Base-by-base conservation (phyloP, 2,888 invertebrate genomes). In the Icerya purchasi region DNA sequence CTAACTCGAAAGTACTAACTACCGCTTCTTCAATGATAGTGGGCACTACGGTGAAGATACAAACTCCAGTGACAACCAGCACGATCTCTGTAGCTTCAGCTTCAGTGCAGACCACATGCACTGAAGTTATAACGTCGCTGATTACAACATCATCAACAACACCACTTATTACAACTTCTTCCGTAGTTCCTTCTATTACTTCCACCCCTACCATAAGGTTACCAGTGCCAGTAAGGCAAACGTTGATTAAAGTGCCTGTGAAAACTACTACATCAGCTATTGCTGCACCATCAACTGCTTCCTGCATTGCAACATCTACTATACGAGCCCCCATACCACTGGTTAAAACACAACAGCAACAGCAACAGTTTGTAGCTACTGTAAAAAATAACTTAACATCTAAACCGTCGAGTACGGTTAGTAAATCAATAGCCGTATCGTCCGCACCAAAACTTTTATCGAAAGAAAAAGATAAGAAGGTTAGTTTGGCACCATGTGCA, bases 401-500 rank as follows among this genome's bases (percentile, higher is more conserved):
- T 18, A 60, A 60, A 36, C 56, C 60, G 21, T 56, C 60, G 3
- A 60, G 8, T 36, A 14, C 14, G 5, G 8, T 8, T 5, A 36
- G 8, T 8, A 36, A 36, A 36, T 36, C 36, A 56, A 68, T 74
- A 20, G 73, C 75, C 1, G 55, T 49, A 21, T 53, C 21, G 25
- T 50, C 57, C 50, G 55, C 51, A 20, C n/a, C 62, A 3, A 63
- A 63, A 62, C 79, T 83, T 10, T 72, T 81, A 36, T 74, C 80
- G 65, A 84, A 83, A 73, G 86, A 86, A 66, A 86, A 84, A 69
- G 84, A 86, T 68, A 86, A 84, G 72, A 83, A 82, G 68, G 72
- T 77, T 49, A 77, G 77, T 69, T 77, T 80, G 58, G 76, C 78
- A 49, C 74, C 75, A 54, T 75, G 61, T n/a, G 57, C 60, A 5